Percentiles rank a stretch among this genome's conserved stretches.
phyloP scores from a whole-genome alignment of 2,888 invertebrate species.

The Dicyrtomina minuta region DNA sequence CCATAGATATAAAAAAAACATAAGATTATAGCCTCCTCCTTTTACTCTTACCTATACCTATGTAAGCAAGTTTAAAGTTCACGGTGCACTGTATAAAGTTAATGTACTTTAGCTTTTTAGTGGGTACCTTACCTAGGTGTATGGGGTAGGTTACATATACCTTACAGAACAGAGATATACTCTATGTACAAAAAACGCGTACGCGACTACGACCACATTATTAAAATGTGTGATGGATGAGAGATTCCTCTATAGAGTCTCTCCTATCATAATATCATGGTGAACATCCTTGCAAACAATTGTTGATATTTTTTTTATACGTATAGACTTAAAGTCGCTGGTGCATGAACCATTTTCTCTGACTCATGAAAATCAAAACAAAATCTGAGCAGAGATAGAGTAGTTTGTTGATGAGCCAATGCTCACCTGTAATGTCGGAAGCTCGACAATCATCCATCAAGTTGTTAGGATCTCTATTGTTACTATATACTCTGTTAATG shows the following conservation, averaged over 20 bases:
- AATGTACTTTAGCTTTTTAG: not conserved
- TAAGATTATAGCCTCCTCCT: no score
- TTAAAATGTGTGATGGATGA: slow-evolving; percentile 25
- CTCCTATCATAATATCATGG: no score
- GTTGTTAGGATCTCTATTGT: no score
- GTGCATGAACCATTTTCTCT: slow-evolving; percentile 29
- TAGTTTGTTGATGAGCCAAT: slow-evolving; percentile 17
- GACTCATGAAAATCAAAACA: slow-evolving; percentile 32
- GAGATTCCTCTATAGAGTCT: slow-evolving; percentile 28
- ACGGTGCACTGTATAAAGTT: not conserved
- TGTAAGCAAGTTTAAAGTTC: no score
- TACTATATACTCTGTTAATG: no score
- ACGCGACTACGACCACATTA: not conserved
- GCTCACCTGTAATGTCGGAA: slow-evolving; percentile 2
- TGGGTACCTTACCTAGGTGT: not conserved
- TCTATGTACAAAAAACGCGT: not conserved
- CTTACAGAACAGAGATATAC: no score
- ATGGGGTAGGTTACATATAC: not conserved
- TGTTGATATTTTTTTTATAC: slow-evolving; percentile 25
- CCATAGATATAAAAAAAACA: no score
- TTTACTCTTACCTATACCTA: no score
- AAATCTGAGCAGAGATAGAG: not conserved
- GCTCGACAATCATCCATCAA: no score
- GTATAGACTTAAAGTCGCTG: slow-evolving; percentile 9
- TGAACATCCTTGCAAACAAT: slow-evolving; percentile 35